Conservation (phyloP, 64 coral and sea anemone genomes). For the Pocillopora damicornis region DNA sequence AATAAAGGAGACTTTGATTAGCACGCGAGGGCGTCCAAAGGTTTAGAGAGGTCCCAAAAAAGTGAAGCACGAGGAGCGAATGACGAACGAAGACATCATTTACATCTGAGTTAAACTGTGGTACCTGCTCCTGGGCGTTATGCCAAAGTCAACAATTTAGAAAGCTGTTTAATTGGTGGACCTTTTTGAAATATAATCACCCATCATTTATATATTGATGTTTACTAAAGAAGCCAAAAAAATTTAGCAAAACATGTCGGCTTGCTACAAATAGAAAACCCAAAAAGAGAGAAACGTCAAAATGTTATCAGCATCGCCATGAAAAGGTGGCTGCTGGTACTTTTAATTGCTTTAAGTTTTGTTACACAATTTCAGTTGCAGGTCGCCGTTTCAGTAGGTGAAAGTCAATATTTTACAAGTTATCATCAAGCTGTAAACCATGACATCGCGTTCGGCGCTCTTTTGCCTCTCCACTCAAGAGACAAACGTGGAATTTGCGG, state of each 20-base stretch:
- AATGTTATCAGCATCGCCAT: neutral
- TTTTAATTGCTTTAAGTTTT: neutral
- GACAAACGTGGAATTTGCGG: slow-evolving; percentile 24
- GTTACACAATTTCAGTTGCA: neutral
- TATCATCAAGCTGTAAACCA: neutral
- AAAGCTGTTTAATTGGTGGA: neutral
- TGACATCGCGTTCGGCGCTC: slow-evolving; percentile 54
- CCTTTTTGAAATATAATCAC: neutral
- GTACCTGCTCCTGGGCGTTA: neutral
- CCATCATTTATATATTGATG: neutral
- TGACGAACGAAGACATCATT: neutral
- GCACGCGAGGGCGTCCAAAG: no score
- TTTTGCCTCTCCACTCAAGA: slow-evolving; percentile 51
- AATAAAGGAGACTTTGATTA: no score
- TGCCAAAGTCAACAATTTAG: neutral
- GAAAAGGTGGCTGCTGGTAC: neutral
- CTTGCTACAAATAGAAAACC: neutral
- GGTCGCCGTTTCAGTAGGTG: neutral
- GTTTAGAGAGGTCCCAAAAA: neutral
- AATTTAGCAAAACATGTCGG: neutral
- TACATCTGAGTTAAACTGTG: neutral
- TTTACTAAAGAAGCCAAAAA: slow-evolving; percentile 5
- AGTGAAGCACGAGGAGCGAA: neutral
- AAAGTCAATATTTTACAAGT: neutral
- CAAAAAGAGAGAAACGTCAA: neutral